Evolutionary conservation across 2,888 invertebrate genomes (phyloP), one percentile per base, ranked within the genome.

Genomic region (Ecliptopera silaceata): DNA sequence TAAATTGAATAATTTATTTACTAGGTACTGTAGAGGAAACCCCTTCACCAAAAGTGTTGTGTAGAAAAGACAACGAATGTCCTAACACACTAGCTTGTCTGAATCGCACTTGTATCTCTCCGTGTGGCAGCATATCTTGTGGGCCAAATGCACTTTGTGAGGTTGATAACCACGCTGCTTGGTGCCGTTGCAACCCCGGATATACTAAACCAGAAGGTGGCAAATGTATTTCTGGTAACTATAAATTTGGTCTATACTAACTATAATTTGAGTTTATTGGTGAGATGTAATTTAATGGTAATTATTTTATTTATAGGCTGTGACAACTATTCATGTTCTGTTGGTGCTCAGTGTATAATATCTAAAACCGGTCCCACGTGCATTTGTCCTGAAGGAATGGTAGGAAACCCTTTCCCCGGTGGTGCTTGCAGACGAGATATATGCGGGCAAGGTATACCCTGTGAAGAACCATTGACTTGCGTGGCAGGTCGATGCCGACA

Each of bases 391-490:
- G 96, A 97, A 78, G 97, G 97, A 43, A 95, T 95, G 80, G 93
- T 95, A 54, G 97, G 97, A 15, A 97, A 98, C 86, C 97, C 98
- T 5, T 98, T 97, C 91, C 96, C 97, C 1, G 98, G 98, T 20
- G 98, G 97, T 34, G 93, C 93, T 51, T 98, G 98, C 75, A 92
- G 92, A 51, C 94, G 95, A 48, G 97, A 97, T 82, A 92, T 96
- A 49, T 97, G 97, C 80, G 96, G 96, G 0, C 92, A 94, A 2
- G 93, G 94, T 0, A 91, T 95, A 48, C 96, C 96, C 0, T 97
- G 97, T 70, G 93, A 93, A 26, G 94, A 95, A 45, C 96, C 96
- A 0, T 93, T 95, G 70, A 93, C 96, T 1, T 98, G 97, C 78
- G 95, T 98, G 61, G 94, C 95, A 15, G 97, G 97, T 20, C 93